These are phyloP conservation scores for Itoplectis maculator DNA, from an alignment of 2,888 invertebrate genomes.

Conservation along the genomic window DNA sequence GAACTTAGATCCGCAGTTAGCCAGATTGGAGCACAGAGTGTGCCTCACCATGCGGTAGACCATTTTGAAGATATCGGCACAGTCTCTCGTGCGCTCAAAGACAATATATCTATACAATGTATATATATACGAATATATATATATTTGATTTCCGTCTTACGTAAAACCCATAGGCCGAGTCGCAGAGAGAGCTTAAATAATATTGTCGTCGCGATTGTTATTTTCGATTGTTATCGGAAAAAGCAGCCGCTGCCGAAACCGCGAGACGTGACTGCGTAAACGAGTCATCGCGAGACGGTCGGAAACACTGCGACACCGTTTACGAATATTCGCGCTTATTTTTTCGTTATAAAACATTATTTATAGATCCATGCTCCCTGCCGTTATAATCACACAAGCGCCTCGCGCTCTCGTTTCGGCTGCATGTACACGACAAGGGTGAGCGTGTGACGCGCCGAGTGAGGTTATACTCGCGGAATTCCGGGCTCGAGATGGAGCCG, in stretches of 20 bases:
- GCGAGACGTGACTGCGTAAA: slow-evolving; percentile 2
- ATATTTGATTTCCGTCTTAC: background rate
- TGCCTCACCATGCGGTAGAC: slow-evolving; percentile 76
- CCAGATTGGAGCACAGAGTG: slow-evolving; percentile 77
- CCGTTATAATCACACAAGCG: background rate
- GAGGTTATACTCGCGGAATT: background rate
- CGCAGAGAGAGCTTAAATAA: background rate
- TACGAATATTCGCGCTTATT: slow-evolving; percentile 55
- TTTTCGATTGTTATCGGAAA: slow-evolving; percentile 30
- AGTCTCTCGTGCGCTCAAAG: background rate
- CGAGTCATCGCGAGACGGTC: slow-evolving; percentile 41
- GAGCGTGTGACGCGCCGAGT: background rate
- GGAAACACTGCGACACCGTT: slow-evolving; percentile 38
- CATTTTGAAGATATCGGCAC: slow-evolving; percentile 47
- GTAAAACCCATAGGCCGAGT: slow-evolving; percentile 3
- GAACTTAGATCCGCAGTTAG: slow-evolving; percentile 79
- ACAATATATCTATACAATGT: background rate
- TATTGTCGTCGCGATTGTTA: slow-evolving; percentile 4
- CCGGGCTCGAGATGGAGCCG: background rate
- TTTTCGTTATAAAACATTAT: slow-evolving; percentile 62
- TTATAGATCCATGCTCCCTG: slow-evolving; percentile 61
- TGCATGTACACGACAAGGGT: slow-evolving; percentile 1
- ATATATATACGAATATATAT: slow-evolving; percentile 1
- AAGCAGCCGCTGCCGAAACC: slow-evolving; percentile 25
- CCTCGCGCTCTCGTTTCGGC: slow-evolving; percentile 1